Conservation (phyloP, 2,113 vertebrate species). For the Bubo blakistoni region DNA sequence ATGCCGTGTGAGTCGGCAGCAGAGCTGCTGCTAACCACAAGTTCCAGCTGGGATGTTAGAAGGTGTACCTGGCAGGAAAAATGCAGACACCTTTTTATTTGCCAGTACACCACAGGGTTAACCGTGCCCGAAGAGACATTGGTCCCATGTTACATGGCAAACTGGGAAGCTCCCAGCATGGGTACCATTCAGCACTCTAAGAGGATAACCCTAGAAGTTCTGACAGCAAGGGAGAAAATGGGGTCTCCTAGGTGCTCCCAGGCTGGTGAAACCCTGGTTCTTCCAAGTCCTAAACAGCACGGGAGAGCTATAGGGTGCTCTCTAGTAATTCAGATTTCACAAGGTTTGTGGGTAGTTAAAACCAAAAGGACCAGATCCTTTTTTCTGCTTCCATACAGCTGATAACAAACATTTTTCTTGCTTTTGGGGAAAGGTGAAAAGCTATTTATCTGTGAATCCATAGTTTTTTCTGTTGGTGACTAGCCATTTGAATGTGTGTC, state of each 20-base stretch:
- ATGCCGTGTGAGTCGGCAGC: rapidly evolving
- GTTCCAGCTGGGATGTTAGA: background rate
- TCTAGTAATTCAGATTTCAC: background rate
- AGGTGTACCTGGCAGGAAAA: background rate
- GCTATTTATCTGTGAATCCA: background rate
- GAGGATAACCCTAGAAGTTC: background rate
- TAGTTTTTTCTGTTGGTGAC: background rate
- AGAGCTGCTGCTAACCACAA: background rate
- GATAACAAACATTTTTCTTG: background rate
- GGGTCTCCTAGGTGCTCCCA: background rate
- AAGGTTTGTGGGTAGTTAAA: background rate
- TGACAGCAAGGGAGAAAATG: background rate
- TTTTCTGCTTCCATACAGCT: background rate
- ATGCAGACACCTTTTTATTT: background rate
- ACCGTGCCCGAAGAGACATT: background rate
- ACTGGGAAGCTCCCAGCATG: background rate
- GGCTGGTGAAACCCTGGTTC: background rate
- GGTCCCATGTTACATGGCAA: background rate
- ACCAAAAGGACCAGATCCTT: background rate
- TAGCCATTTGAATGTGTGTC: background rate
- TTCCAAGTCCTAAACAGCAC: background rate
- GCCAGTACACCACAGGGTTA: background rate
- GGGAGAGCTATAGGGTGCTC: background rate
- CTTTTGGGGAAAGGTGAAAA: background rate
- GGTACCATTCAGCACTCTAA: background rate